Conservation (phyloP, 2,888 invertebrate genomes). For the Eupithecia abbreviata region DNA sequence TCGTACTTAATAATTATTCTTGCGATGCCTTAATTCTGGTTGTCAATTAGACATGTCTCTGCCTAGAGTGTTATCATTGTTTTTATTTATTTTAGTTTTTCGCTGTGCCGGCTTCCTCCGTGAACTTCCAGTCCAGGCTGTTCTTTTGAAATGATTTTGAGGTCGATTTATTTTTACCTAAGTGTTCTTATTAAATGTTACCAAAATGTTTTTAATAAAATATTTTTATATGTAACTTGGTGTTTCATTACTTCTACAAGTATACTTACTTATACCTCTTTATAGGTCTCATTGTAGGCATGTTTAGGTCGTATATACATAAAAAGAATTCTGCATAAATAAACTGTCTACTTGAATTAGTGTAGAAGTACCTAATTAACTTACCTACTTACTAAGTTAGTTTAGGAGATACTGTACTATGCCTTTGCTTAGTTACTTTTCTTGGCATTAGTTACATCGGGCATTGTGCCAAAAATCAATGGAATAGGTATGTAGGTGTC, state of each 20-base stretch:
- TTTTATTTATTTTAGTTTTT: conserved; percentile 81
- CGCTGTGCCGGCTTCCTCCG: conserved; percentile 84
- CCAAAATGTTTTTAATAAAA: conserved; percentile 86
- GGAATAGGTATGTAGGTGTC: background rate
- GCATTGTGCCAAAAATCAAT: conserved; percentile 2
- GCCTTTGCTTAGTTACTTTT: background rate
- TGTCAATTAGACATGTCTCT: conserved; percentile 85
- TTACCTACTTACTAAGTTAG: background rate
- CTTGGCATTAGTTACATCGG: background rate
- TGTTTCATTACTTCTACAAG: conserved; percentile 51
- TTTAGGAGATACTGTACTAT: background rate
- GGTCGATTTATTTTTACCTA: conserved; percentile 85
- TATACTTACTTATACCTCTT: no score
- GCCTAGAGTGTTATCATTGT: conserved; percentile 83
- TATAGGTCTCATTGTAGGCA: no score
- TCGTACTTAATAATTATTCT: conserved; percentile 85
- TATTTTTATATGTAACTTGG: conserved; percentile 82
- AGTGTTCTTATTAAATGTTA: conserved; percentile 86
- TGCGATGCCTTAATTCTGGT: conserved; percentile 85
- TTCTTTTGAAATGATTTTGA: conserved; percentile 85
- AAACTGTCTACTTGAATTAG: no score
- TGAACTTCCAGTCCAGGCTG: conserved; percentile 85
- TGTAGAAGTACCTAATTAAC: no score
- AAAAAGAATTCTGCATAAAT: no score
- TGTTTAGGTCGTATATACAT: no score